Conservation (phyloP, 2,797 vertebrate species). For the Semotilus atromaculatus region DNA sequence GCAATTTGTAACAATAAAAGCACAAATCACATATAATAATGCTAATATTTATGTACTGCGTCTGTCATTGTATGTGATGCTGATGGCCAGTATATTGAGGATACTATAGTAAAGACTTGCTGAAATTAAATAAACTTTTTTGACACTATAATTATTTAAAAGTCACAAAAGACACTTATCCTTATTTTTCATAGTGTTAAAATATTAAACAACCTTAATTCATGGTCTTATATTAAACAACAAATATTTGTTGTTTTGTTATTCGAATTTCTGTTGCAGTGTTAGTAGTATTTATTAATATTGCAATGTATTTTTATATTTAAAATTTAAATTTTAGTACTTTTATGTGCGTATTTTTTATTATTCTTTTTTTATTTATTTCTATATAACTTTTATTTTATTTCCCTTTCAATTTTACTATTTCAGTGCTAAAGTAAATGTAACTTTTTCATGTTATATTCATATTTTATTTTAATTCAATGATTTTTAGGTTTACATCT, state of each 20-base stretch:
- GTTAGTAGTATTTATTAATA: neutral
- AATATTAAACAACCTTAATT: neutral
- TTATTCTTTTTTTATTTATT: neutral
- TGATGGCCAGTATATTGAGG: conserved; percentile 6
- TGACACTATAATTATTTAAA: neutral
- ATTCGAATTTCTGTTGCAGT: neutral
- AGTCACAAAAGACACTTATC: neutral
- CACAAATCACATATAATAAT: conserved; percentile 64
- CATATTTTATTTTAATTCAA: neutral
- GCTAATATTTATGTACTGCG: neutral
- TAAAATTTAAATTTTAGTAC: neutral
- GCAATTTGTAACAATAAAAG: conserved; percentile 80
- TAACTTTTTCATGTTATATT: neutral
- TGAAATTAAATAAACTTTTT: neutral
- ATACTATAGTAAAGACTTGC: neutral
- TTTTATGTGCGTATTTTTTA: neutral
- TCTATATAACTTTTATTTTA: neutral
- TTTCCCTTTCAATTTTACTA: neutral
- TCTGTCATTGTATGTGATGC: conserved; percentile 8
- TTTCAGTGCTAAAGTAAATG: neutral
- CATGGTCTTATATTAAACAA: neutral
- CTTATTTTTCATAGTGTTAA: neutral
- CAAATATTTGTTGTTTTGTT: neutral
- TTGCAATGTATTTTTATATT: neutral
- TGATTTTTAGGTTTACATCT: neutral